These are phyloP conservation scores for Calosoma granatense DNA, from an alignment of 1,140 invertebrate species.

Conservation along the genomic window DNA sequence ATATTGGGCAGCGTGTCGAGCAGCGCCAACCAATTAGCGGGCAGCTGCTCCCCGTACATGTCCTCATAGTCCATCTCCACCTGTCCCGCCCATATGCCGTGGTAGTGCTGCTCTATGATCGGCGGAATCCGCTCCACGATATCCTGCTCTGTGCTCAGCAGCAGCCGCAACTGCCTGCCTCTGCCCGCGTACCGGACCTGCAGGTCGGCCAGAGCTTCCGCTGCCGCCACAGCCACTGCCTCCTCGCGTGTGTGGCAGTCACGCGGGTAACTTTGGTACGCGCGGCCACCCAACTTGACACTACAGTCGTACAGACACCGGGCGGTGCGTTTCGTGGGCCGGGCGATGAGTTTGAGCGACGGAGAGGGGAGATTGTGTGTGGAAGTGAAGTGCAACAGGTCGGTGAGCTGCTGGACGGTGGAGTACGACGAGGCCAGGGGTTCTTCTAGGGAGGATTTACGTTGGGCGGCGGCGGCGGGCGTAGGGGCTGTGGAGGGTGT, in stretches of 20 bases:
- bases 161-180: slow-evolving; percentile 13
- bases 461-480: no score
- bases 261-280: slow-evolving; percentile 46
- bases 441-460: no score
- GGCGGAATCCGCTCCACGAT: slow-evolving; percentile 35
- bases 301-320: slow-evolving; percentile 34
- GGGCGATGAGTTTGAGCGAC: slow-evolving; percentile 19
- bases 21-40: slow-evolving; percentile 28
- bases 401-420: no score
- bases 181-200: slow-evolving; percentile 31
- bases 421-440: no score
- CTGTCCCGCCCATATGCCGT: slow-evolving; percentile 27
- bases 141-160: slow-evolving; percentile 25
- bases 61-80: slow-evolving; percentile 28
- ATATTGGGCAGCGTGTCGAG: slow-evolving; percentile 23
- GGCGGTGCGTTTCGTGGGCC: slow-evolving; percentile 23
- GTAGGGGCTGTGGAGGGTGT: no score
- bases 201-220: slow-evolving; percentile 37
- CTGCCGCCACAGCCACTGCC: slow-evolving; percentile 42
- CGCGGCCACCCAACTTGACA: slow-evolving; percentile 39
- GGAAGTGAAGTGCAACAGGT: neutral
- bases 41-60: slow-evolving; percentile 25
- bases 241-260: slow-evolving; percentile 39
- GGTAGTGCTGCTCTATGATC: slow-evolving; percentile 38
- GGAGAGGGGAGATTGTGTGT: slow-evolving; percentile 16